A percentile compares a stretch with the other conserved stretches of the same genome.
These are phyloP conservation scores for Zaprionus nigranus DNA, from an alignment of 1,140 invertebrate genomes.

Conservation along the genomic window DNA sequence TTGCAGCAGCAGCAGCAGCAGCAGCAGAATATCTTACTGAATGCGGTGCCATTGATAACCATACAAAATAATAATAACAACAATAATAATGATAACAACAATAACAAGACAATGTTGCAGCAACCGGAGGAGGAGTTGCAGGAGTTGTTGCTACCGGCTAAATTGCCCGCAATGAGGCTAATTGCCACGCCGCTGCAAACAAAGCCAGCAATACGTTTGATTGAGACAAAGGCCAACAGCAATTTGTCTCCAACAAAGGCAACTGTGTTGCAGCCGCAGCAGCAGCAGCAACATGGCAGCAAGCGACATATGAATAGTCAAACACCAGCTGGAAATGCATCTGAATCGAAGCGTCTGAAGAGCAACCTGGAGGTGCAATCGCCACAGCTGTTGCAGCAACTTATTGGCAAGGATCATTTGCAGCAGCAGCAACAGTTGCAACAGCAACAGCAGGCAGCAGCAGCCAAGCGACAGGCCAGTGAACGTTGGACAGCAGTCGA, in stretches of 20 bases:
- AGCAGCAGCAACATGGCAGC: constrained; percentile 63
- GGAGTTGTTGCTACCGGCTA: constrained; percentile 47
- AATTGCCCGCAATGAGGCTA: constrained; percentile 62
- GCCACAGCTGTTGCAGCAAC: constrained; percentile 72
- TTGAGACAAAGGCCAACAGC: constrained; percentile 56
- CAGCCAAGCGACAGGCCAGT: constrained; percentile 48
- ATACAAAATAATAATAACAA: constrained; percentile 76
- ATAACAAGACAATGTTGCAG: constrained; percentile 49
- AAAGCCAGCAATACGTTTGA: constrained; percentile 66
- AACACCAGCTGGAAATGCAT: constrained; percentile 40
- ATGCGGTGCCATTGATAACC: constrained; percentile 82
- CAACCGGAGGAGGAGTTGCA: constrained; percentile 50
- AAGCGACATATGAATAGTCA: constrained; percentile 71
- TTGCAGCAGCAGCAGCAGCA: constrained; percentile 61
- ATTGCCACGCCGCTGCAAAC: constrained; percentile 56
- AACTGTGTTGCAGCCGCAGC: constrained; percentile 42
- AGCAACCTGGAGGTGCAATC: constrained; percentile 66
- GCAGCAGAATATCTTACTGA: constrained; percentile 72
- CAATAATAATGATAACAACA: constrained; percentile 42
- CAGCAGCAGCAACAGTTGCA: constrained; percentile 41
- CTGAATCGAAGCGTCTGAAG: constrained; percentile 77
- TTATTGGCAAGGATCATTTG: constrained; percentile 59
- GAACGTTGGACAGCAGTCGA: constrained; percentile 57
- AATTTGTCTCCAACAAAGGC: constrained; percentile 31
- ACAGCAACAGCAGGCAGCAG: constrained; percentile 42